Evolutionary conservation across 1,140 invertebrate genomes (phyloP), one percentile per base, ranked within the genome.

Genomic region (Agrilus planipennis): DNA sequence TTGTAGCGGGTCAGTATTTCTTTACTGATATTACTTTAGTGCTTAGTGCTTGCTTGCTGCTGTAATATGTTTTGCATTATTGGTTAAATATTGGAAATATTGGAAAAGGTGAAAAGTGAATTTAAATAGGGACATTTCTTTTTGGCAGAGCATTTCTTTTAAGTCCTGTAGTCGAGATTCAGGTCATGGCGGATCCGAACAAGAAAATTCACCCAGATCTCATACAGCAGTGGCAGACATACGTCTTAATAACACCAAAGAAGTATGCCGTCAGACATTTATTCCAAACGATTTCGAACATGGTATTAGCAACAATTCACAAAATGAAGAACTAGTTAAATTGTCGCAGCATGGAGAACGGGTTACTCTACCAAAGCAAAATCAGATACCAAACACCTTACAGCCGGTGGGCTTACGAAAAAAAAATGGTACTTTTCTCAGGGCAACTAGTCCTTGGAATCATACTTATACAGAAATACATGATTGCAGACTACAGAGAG

Each of bases 61-160:
- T n/a, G n/a, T n/a, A n/a, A n/a, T n/a, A n/a, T n/a, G n/a, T n/a
- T n/a, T n/a, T n/a, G n/a, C n/a, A n/a, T n/a, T n/a, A n/a, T n/a
- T n/a, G n/a, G n/a, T n/a, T n/a, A n/a, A n/a, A n/a, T n/a, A n/a
- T n/a, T n/a, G n/a, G n/a, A n/a, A n/a, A n/a, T n/a, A n/a, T n/a
- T n/a, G n/a, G n/a, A n/a, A n/a, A n/a, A n/a, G n/a, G n/a, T n/a
- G n/a, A n/a, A n/a, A n/a, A n/a, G n/a, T n/a, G n/a, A n/a, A n/a
- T n/a, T n/a, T n/a, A n/a, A n/a, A n/a, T n/a, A n/a, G n/a, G n/a
- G n/a, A 7, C 15, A 7, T 5, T 18, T 60, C 53, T 60, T 62
- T 55, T 46, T 63, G 62, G 49, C 73, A 78, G 76, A 78, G 76
- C 71, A 76, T 75, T 71, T 77, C 74, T 70, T 77, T 75, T 75